Percentiles rank a stretch among this genome's conserved stretches.
Conservation (phyloP, 2,113 vertebrate genomes). For the Pycnonotus jocosus region DNA sequence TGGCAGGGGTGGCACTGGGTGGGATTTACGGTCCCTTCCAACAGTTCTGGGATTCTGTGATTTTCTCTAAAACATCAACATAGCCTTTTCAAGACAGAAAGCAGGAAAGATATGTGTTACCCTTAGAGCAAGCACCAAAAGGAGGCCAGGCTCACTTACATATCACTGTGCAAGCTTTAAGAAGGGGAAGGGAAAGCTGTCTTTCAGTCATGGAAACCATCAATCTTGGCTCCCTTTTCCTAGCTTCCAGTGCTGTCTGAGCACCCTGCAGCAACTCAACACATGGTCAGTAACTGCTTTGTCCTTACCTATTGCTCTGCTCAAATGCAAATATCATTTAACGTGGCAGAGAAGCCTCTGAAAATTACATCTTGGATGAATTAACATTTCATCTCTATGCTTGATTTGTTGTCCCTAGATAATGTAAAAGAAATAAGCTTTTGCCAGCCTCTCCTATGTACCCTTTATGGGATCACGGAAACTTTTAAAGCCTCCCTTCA, state of each 20-base stretch:
- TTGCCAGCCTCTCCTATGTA: neutral
- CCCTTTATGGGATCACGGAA: neutral
- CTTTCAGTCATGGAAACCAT: neutral
- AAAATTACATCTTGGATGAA: neutral
- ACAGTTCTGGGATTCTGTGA: neutral
- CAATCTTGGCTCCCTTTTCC: neutral
- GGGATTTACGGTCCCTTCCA: fast-evolving
- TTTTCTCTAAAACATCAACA: neutral
- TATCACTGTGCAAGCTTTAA: neutral
- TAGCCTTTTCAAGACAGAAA: neutral
- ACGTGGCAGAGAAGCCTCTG: neutral
- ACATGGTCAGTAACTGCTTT: neutral
- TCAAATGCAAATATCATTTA: neutral
- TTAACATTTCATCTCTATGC: neutral
- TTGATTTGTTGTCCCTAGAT: neutral
- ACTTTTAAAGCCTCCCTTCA: neutral
- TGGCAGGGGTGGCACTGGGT: neutral
- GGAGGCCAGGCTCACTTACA: neutral
- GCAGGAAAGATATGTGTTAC: neutral
- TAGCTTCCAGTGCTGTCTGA: neutral
- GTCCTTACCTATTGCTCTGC: neutral
- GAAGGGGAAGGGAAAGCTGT: neutral
- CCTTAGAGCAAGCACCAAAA: neutral
- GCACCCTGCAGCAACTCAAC: neutral
- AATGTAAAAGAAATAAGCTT: neutral